Evolutionary conservation across 2,888 invertebrate species (phyloP).

Genomic region (Dicyrtoma fusca): DNA sequence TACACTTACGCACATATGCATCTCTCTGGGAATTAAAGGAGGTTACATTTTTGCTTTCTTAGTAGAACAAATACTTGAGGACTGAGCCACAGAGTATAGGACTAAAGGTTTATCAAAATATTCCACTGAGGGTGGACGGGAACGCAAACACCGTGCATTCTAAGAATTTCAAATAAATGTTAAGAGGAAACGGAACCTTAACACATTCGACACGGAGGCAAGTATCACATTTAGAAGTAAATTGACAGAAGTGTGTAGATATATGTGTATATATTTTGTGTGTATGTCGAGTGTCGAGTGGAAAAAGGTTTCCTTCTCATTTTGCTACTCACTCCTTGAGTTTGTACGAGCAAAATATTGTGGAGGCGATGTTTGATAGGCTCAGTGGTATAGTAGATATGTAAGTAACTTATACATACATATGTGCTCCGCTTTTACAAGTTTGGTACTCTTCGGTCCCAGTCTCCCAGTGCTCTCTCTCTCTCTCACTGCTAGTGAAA

Average conservation of each 20-base stretch:
- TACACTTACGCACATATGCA: no score
- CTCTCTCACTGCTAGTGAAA: neutral
- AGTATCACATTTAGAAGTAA: slow-evolving; percentile 19
- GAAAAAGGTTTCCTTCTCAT: neutral
- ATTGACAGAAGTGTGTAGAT: slow-evolving; percentile 23
- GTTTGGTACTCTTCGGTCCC: slow-evolving; percentile 1
- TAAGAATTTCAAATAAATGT: neutral
- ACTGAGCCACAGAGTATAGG: neutral
- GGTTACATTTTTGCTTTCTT: neutral
- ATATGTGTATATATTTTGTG: slow-evolving; percentile 5
- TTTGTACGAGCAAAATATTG: slow-evolving; percentile 12
- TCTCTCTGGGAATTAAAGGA: neutral
- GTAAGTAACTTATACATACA: no score
- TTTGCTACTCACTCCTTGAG: neutral
- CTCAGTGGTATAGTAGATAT: no score
- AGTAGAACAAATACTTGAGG: neutral
- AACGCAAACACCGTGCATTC: no score
- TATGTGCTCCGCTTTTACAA: slow-evolving; percentile 26
- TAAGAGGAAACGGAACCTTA: slow-evolving; percentile 10
- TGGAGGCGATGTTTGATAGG: slow-evolving; percentile 6
- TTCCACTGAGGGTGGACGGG: no score
- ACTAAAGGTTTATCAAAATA: neutral
- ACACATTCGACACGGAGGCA: slow-evolving; percentile 10
- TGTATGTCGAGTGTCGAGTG: neutral
- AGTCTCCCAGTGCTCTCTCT: neutral